phyloP scores from a whole-genome alignment of 2,113 vertebrate species.

The Ictidomys tridecemlineatus region DNA sequence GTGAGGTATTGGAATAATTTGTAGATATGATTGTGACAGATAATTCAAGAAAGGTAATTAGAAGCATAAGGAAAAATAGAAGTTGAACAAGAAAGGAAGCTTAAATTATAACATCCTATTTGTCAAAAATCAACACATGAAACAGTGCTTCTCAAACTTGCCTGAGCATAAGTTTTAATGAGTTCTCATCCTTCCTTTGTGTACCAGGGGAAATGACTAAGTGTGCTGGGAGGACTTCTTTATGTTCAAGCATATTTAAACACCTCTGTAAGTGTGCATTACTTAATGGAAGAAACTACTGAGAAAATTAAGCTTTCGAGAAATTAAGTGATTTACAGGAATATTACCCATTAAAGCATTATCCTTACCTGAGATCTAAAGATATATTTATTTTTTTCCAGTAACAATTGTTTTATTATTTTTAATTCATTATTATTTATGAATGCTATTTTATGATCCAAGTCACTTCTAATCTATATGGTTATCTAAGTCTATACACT shows the following conservation, averaged over 20 bases:
- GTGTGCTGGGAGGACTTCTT: neutral
- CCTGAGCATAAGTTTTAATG: neutral
- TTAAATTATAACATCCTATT: neutral
- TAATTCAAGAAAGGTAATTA: slow-evolving; percentile 14
- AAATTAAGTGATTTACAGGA: neutral
- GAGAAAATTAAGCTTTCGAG: neutral
- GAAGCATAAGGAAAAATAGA: slow-evolving; percentile 8
- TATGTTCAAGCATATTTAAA: neutral
- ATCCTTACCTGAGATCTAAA: neutral
- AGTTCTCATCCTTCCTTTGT: neutral
- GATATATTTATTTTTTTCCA: neutral
- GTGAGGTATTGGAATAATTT: slow-evolving; percentile 1
- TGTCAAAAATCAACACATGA: neutral
- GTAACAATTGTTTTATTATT: neutral
- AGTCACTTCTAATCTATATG: neutral
- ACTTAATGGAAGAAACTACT: neutral
- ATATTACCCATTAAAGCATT: neutral
- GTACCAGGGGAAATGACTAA: neutral
- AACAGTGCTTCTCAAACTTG: slow-evolving; percentile 2
- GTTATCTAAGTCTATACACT: neutral
- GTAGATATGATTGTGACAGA: neutral
- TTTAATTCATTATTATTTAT: slow-evolving; percentile 31
- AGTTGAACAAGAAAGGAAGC: slow-evolving; percentile 13
- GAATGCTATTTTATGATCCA: neutral
- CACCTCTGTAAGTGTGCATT: neutral